Percentiles rank a stretch among this genome's conserved stretches.
Conservation (phyloP, 1,140 invertebrate genomes). For the Lordiphosa collinella region DNA sequence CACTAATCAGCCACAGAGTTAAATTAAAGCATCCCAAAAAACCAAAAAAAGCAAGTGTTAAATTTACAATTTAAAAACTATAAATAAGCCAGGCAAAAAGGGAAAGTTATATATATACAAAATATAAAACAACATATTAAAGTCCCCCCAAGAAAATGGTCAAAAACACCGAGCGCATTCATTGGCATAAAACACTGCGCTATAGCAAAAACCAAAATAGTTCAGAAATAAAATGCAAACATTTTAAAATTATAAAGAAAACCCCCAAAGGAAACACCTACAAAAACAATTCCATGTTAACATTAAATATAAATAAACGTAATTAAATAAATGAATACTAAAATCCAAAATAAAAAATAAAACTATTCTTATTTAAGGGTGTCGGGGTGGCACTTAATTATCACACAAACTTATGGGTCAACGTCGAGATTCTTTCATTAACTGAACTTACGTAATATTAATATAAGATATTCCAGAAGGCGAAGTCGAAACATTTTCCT, state of each 20-base stretch:
- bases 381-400: too few relatives aligned
- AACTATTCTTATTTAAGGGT: not conserved
- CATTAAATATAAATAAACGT: slow-evolving; percentile 78
- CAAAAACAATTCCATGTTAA: slow-evolving; percentile 79
- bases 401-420: too few relatives aligned
- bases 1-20: slow-evolving; percentile 69
- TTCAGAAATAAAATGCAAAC: slow-evolving; percentile 62
- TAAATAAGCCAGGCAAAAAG: slow-evolving; percentile 48
- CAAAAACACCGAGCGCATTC: slow-evolving; percentile 34
- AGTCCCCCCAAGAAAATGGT: slow-evolving; percentile 39
- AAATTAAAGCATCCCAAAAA: slow-evolving; percentile 60
- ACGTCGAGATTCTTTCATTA: too few relatives aligned
- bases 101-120: slow-evolving; percentile 24
- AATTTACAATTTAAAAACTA: slow-evolving; percentile 68
- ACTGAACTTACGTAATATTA: too few relatives aligned
- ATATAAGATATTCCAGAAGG: too few relatives aligned
- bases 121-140: slow-evolving; percentile 53
- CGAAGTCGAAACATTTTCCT: too few relatives aligned
- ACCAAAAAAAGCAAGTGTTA: slow-evolving; percentile 69
- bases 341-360: slow-evolving; percentile 39
- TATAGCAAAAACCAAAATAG: slow-evolving; percentile 49
- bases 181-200: slow-evolving; percentile 55
- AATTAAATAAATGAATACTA: slow-evolving; percentile 75
- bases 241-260: slow-evolving; percentile 43
- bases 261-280: slow-evolving; percentile 62